phyloP scores from a whole-genome alignment of 1,140 invertebrate species.

The Drosophila biarmipes region DNA sequence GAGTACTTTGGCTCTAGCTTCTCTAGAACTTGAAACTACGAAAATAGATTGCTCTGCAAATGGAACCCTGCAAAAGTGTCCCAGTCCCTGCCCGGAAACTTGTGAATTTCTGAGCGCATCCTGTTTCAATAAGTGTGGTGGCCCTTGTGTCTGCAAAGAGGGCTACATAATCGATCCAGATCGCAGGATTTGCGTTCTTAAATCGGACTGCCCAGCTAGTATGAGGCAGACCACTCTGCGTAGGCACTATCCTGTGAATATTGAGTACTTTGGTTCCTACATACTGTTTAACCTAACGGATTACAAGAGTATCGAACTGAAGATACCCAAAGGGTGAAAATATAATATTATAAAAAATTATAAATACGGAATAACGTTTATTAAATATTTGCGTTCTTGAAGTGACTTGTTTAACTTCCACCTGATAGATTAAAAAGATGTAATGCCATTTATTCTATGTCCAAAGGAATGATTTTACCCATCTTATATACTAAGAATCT shows the following conservation, averaged over 20 bases:
- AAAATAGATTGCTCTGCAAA: too few species aligned
- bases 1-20: not conserved
- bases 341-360: too few species aligned
- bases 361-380: too few species aligned
- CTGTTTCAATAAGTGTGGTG: constrained; percentile 5
- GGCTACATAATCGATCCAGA: constrained; percentile 11
- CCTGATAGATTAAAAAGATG: too few species aligned
- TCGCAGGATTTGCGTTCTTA: not conserved
- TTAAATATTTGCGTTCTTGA: too few species aligned
- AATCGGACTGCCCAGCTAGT: not conserved
- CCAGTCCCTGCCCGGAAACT: constrained; percentile 4
- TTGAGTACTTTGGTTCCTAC: constrained; percentile 21
- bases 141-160: constrained; percentile 22
- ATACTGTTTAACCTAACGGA: constrained; percentile 12
- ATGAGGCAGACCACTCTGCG: not conserved
- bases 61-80: too few species aligned
- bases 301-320: not conserved
- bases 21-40: not conserved
- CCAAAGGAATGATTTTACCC: too few species aligned
- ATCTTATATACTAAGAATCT: too few species aligned
- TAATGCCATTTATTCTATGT: too few species aligned
- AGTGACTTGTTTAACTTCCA: too few species aligned
- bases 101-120: constrained; percentile 19
- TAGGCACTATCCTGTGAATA: constrained; percentile 14
- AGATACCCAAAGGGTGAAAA: not conserved